Evolutionary conservation across 2,797 vertebrate genomes (phyloP).

Genomic region (Acipenser ruthenus): DNA sequence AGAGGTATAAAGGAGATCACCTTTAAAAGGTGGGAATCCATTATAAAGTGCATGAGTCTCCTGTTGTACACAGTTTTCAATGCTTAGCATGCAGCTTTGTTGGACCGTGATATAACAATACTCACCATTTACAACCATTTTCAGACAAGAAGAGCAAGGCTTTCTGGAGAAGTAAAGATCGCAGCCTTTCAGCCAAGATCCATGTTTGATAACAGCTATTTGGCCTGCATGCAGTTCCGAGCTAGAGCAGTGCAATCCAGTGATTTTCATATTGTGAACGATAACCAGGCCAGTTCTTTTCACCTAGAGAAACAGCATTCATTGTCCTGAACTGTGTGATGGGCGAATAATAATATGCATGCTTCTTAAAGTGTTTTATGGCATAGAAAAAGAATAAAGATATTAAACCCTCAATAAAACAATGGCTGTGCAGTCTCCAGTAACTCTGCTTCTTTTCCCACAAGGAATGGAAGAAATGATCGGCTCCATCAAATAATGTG

Average conservation of each 20-base stretch:
- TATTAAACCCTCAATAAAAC: too few relatives aligned
- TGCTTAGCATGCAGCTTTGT: background rate
- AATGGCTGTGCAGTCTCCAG: too few relatives aligned
- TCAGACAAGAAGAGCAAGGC: conserved; percentile 87
- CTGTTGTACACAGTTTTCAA: background rate
- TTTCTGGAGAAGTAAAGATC: conserved; percentile 92
- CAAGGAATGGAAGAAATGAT: too few relatives aligned
- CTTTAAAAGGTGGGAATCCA: too few relatives aligned
- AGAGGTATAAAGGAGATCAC: too few relatives aligned
- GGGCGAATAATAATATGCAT: too few relatives aligned
- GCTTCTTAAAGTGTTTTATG: too few relatives aligned
- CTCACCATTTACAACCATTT: conserved; percentile 95
- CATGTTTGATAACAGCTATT: conserved; percentile 80
- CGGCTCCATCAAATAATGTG: too few relatives aligned
- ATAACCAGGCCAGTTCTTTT: conserved; percentile 79
- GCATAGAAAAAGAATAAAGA: too few relatives aligned
- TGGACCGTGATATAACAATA: background rate
- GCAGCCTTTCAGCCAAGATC: conserved; percentile 67
- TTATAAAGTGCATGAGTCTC: background rate
- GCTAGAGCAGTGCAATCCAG: conserved; percentile 83
- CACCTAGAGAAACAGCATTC: conserved; percentile 46
- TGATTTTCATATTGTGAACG: conserved; percentile 73
- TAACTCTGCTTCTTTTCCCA: too few relatives aligned
- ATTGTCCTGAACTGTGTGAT: background rate
- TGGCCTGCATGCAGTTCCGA: conserved; percentile 83